Evolutionary conservation across 2,113 vertebrate genomes (phyloP).

Genomic region (Synchiropus splendidus): DNA sequence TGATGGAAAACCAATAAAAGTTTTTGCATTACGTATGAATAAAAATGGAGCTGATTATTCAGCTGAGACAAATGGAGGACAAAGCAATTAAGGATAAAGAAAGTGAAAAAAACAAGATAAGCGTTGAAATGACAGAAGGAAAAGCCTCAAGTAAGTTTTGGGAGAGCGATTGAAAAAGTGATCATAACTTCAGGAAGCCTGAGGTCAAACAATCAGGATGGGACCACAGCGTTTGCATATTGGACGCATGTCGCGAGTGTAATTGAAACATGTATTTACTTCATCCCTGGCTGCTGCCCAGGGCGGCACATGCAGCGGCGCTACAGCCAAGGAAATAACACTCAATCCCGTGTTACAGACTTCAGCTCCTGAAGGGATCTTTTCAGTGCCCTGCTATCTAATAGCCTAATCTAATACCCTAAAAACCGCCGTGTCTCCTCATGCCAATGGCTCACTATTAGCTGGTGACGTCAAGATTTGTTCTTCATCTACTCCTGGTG

Average conservation of each 20-base stretch:
- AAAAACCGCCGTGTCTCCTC: constrained; percentile 31
- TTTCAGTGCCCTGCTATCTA: constrained; percentile 24
- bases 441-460: constrained; percentile 21
- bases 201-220: constrained; percentile 2
- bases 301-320: constrained; percentile 18
- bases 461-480: too few species aligned
- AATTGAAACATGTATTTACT: constrained; percentile 43
- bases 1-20: too few species aligned
- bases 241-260: constrained; percentile 24
- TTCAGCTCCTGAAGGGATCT: constrained; percentile 40
- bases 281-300: constrained; percentile 30
- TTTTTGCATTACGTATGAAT: too few species aligned
- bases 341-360: constrained; percentile 52
- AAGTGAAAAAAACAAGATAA: constrained; percentile 8
- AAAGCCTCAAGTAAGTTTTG: constrained; percentile 2
- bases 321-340: constrained; percentile 43
- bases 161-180: constrained; percentile 1
- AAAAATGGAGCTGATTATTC: too few species aligned
- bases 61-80: too few species aligned
- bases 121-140: neutral
- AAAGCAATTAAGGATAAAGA: neutral
- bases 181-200: constrained; percentile 12
- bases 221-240: constrained; percentile 9
- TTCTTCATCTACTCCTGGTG: constrained; percentile 27
- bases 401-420: constrained; percentile 17